Evolutionary conservation across 2,113 vertebrate species (phyloP), one percentile per base, ranked within the genome.

Genomic region (Tragelaphus buxtoni): DNA sequence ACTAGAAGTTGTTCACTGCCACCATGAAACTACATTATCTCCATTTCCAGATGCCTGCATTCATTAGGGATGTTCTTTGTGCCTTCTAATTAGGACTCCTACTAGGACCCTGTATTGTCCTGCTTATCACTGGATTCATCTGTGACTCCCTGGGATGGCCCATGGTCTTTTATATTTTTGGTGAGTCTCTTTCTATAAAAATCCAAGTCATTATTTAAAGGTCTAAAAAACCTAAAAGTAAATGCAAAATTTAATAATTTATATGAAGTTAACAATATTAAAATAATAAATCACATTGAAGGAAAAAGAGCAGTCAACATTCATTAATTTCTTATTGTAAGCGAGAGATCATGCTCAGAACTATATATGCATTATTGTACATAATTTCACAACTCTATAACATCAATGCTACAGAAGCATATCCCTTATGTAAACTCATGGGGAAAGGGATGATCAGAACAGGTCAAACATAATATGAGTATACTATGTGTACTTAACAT

Each of bases 101-200:
- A 76, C 99, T 99, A n/a, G 99, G 99, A 5, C 98, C 98, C 58
- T 99, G 99, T 30, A 1, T 99, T 58, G 97, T 98, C 13, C 93
- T 99, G 91, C 98, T 99, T 32, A 97, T 99, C 69, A 99, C 99
- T 12, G 98, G 98, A 82, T 97, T 97, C 79, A 98, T 99, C 98
- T 99, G 98, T 96, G 98, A 99, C 9, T 97, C 81, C 2, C 96
- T 99, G 88, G 99, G 99, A 89, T 99, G 99, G 99, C 99, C 99
- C 9, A 95, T 98, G 9, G 99, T 99, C 63, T 99, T 99, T 98
- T 99, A 99, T 91, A 92, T 98, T 79, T 99, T 99, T 80, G 99
- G 99, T 99, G 95, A 99, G 98, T 98, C 7, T 93, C 45, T 39
- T 88, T 82, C 84, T 77, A 49, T 42, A 69, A 95, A 80, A 88